Evolutionary conservation across 2,113 vertebrate genomes (phyloP), one percentile per base, ranked within the genome.

Genomic region (Colossoma macropomum): DNA sequence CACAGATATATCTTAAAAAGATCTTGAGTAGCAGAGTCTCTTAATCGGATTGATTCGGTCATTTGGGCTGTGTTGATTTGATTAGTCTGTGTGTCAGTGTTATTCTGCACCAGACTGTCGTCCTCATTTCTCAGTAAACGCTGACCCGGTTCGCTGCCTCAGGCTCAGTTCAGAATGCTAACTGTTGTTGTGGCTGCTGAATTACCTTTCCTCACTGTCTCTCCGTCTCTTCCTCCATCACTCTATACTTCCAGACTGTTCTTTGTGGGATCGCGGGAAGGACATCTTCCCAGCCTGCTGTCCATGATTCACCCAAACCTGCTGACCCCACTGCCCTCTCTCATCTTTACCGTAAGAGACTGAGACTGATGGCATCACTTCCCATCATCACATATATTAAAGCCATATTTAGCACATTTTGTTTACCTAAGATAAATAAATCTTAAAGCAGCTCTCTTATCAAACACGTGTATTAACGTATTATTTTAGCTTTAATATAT

Each of bases 281-380:
- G 98, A 81, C 98, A 99, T 90, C 89, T 99, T 82, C 98, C 98
- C 52, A 97, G 95, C 0, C 88, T 99, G 77, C 94, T 99, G 82
- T 98, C 98, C 11, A 99, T 99, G 98, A 99, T 99, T 89, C 98
- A 99, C 86, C 97, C 97, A 0, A 93, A 75, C 62, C 94, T 97
- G 38, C 92, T 98, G 77, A 99, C 98, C 0, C 98, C 98, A 0
- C 62, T 99, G 72, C 98, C 98, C 0, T 99, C 98, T 0, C 97
- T 99, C 0, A 77, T 99, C 81, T 99, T 99, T 87, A 99, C 98
- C 0, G 98, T 99, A 92, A 86, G 94, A 77, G 3, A 27, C 54
- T 30, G 13, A 56, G 25, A 17, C 16, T 66, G 41, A 19, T 54
- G 16, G 15, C 66, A 38, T 19, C 66, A 38, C 32, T 52, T 30